Percentiles rank a stretch among this genome's conserved stretches.
These are phyloP conservation scores for Natator depressus DNA, from an alignment of 2,113 vertebrate species.

Conservation along the genomic window DNA sequence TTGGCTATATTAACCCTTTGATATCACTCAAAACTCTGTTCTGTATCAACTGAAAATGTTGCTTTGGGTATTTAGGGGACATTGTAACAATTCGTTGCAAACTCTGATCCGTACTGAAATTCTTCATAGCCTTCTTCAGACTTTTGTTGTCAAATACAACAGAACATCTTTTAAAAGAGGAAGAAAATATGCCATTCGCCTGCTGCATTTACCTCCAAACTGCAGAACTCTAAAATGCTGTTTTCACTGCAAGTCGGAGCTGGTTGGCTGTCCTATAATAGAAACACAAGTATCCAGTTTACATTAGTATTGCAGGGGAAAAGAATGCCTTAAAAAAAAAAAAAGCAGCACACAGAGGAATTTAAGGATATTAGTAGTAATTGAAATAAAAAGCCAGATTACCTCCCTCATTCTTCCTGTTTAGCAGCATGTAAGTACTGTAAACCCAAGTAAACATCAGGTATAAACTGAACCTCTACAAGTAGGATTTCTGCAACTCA, in stretches of 20 bases:
- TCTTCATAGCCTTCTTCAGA: background rate
- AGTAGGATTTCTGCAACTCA: conserved; percentile 41
- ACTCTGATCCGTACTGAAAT: background rate
- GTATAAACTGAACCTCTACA: background rate
- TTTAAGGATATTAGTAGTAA: background rate
- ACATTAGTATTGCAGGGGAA: background rate
- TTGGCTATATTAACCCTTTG: conserved; percentile 52
- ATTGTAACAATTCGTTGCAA: background rate
- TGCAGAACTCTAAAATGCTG: background rate
- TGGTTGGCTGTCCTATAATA: background rate
- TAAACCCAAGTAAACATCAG: conserved; percentile 28
- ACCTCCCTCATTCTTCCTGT: background rate
- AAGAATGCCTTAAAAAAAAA: background rate
- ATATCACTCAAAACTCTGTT: background rate
- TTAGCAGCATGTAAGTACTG: background rate
- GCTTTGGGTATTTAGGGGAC: background rate
- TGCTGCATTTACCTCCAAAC: background rate
- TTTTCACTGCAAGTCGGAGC: background rate
- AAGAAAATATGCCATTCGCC: background rate
- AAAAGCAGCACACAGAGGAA: conserved; percentile 10
- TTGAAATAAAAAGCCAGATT: conserved; percentile 54
- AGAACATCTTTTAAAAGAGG: background rate
- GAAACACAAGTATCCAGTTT: background rate
- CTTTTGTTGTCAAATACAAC: background rate
- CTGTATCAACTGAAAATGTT: background rate